Conservation (phyloP, 2,113 vertebrate genomes). For the Leucopsar rothschildi region DNA sequence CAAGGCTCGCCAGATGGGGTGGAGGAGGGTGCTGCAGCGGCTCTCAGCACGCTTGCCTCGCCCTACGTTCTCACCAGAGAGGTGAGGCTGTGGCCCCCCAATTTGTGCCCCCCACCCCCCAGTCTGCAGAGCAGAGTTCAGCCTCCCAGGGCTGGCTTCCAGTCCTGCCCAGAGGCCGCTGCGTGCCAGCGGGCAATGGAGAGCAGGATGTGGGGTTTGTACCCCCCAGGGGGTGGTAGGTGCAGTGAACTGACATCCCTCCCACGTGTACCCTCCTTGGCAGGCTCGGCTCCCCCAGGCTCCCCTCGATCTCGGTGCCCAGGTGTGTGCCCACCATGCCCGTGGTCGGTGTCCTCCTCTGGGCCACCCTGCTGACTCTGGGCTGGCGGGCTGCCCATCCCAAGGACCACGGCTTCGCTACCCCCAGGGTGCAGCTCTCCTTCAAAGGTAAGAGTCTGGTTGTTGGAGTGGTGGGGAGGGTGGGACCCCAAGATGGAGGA, state of each 20-base stretch:
- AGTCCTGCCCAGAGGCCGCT: neutral
- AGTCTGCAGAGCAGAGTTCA: neutral
- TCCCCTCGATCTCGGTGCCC: neutral
- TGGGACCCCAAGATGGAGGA: neutral
- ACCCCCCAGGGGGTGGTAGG: rapidly evolving
- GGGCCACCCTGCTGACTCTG: slow-evolving; percentile 72
- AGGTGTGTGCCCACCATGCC: slow-evolving; percentile 67
- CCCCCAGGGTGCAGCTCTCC: slow-evolving; percentile 72
- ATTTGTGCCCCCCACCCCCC: rapidly evolving
- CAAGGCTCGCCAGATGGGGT: neutral
- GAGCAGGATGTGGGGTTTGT: neutral
- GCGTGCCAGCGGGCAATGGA: rapidly evolving
- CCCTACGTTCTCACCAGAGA: neutral
- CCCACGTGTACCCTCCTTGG: neutral
- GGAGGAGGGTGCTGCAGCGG: neutral
- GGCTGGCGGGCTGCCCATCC: slow-evolving; percentile 67
- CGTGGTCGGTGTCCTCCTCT: slow-evolving; percentile 66
- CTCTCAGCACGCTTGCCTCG: rapidly evolving
- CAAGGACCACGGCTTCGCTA: slow-evolving; percentile 67
- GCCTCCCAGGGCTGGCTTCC: neutral
- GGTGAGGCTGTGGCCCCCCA: neutral
- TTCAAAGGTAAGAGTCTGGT: slow-evolving; percentile 73
- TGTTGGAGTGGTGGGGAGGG: neutral
- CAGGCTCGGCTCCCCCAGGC: slow-evolving; percentile 35
- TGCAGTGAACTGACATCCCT: neutral